Evolutionary conservation across 2,797 vertebrate species (phyloP).

Genomic region (Hypotaenidia philippensis): DNA sequence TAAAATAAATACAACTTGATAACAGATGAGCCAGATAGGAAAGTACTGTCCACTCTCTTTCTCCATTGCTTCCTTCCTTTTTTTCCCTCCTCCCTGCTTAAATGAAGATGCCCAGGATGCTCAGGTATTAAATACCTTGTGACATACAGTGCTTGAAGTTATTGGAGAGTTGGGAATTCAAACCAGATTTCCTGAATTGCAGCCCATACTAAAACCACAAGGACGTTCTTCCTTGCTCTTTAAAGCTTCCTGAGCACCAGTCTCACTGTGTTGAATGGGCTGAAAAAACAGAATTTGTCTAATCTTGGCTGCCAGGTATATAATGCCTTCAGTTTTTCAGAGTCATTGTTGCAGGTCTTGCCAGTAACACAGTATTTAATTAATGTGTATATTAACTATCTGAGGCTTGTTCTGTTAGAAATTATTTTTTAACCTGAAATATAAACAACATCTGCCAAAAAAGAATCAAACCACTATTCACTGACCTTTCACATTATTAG

Average conservation of each 20-base stretch:
- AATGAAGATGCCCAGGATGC: not conserved
- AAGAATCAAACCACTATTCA: not conserved
- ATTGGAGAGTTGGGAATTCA: slow-evolving; percentile 8
- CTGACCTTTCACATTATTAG: slow-evolving; percentile 66
- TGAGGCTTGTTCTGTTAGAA: not conserved
- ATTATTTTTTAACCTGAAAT: not conserved
- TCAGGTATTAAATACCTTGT: not conserved
- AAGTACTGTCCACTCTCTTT: not conserved
- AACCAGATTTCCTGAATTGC: not conserved
- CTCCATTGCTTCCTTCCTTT: not conserved
- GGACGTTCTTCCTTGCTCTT: slow-evolving; percentile 1
- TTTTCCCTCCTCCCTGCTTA: not conserved
- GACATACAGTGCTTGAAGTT: not conserved
- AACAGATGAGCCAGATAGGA: not conserved
- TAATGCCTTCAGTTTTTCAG: not conserved
- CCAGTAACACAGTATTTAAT: not conserved
- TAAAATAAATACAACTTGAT: not conserved
- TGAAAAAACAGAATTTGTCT: slow-evolving; percentile 20
- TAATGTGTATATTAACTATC: not conserved
- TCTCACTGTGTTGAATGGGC: not conserved
- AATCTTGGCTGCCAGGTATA: not conserved
- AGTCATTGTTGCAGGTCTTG: not conserved
- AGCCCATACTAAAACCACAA: not conserved
- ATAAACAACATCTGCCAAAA: slow-evolving; percentile 18
- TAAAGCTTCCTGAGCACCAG: not conserved